A percentile compares a stretch with the other conserved stretches of the same genome.
Evolutionary conservation across 2,888 invertebrate genomes (phyloP).

Genomic region (Prionchulus punctatus): DNA sequence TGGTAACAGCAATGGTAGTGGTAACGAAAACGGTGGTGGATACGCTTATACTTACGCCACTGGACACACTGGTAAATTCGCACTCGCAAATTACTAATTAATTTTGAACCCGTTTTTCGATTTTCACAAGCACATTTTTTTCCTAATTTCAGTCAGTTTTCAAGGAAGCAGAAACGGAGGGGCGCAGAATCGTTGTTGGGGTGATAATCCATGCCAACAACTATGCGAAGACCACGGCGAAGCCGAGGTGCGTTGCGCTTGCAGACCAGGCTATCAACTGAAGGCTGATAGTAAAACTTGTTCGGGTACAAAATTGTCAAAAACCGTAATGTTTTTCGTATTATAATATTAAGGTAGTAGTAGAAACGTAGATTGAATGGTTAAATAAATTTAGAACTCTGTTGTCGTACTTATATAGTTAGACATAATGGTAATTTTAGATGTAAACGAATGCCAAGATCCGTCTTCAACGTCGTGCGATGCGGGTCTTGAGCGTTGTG

Average conservation of each 20-base stretch:
- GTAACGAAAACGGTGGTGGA: too few species aligned
- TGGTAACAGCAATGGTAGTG: too few species aligned
- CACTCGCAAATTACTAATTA: not conserved
- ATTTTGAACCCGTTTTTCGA: not conserved
- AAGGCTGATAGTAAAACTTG: slow-evolving; percentile 24
- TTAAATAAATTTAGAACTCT: too few species aligned
- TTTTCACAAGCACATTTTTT: not conserved
- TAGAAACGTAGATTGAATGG: too few species aligned
- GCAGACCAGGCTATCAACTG: slow-evolving; percentile 25
- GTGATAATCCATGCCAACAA: slow-evolving; percentile 23
- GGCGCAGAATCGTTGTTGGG: slow-evolving; percentile 2
- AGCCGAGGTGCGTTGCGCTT: slow-evolving; percentile 24
- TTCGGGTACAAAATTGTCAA: slow-evolving; percentile 22
- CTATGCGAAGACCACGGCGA: slow-evolving; percentile 23
- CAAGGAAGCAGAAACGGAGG: too few species aligned
- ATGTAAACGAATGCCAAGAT: not conserved
- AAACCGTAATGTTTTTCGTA: too few species aligned
- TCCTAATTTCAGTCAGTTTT: too few species aligned
- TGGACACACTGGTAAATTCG: not conserved
- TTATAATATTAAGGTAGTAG: too few species aligned
- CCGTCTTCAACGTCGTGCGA: not conserved
- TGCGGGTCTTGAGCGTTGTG: not conserved
- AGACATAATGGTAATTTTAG: too few species aligned
- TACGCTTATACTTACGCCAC: too few species aligned
- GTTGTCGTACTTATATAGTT: too few species aligned